Percentiles rank a stretch among this genome's conserved stretches.
These are phyloP conservation scores for Nymphalis c-album DNA, from an alignment of 2,888 invertebrate genomes.

Conservation along the genomic window DNA sequence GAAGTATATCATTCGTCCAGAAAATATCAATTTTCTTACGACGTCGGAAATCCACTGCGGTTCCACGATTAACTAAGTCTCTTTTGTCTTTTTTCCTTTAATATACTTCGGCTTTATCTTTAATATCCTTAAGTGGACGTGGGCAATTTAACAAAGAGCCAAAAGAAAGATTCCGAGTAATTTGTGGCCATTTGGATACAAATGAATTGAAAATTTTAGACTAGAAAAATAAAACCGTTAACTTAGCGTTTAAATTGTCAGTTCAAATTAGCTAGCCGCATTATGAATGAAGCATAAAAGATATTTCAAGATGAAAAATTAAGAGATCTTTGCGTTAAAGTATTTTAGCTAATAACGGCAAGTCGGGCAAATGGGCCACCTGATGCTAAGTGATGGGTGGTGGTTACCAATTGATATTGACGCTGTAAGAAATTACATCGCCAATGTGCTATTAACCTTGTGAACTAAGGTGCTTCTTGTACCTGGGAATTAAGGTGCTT, in stretches of 20 bases:
- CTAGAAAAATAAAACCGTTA: conserved; percentile 52
- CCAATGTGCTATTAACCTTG: too few species aligned
- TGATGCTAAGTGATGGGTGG: too few species aligned
- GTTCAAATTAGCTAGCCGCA: conserved; percentile 22
- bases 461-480: too few species aligned
- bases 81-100: conserved; percentile 66
- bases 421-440: too few species aligned
- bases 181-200: conserved; percentile 71
- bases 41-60: conserved; percentile 21
- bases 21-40: conserved; percentile 23
- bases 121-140: conserved; percentile 78
- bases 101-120: conserved; percentile 59
- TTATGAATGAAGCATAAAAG: conserved; percentile 7
- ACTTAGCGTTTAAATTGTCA: conserved; percentile 29
- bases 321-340: neutral
- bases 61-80: conserved; percentile 56
- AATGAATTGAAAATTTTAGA: conserved; percentile 75
- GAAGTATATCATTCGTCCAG: neutral
- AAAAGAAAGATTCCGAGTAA: conserved; percentile 61
- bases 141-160: conserved; percentile 74
- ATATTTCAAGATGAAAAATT: conserved; percentile 3
- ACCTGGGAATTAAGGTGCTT: too few species aligned
- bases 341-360: neutral
- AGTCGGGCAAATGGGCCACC: too few species aligned
- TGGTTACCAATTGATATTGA: too few species aligned